A percentile compares a stretch with the other conserved stretches of the same genome.
Conservation (phyloP, 2,888 invertebrate species). For the Phyllotreta striolata region DNA sequence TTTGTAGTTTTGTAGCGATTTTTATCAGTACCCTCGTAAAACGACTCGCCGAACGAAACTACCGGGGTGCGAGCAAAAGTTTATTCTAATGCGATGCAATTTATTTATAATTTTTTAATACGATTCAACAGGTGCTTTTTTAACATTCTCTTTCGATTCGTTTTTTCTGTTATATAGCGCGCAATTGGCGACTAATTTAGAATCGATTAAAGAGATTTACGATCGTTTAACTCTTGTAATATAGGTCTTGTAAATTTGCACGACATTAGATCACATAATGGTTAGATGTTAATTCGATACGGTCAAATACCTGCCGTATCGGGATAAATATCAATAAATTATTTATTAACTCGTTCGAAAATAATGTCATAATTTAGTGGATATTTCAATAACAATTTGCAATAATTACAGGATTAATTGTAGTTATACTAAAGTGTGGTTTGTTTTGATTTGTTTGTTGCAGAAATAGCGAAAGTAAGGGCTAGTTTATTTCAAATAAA, state of each 20-base stretch:
- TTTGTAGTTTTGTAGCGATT: no score
- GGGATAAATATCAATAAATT: no score
- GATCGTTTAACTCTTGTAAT: background rate
- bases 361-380: no score
- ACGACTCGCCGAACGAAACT: no score
- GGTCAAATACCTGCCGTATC: background rate
- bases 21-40: no score
- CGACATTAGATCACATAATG: conserved; percentile 1
- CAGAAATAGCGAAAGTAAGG: conserved; percentile 98
- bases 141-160: conserved; percentile 3
- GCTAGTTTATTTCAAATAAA: conserved; percentile 99
- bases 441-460: conserved; percentile 61
- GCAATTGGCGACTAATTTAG: conserved; percentile 12
- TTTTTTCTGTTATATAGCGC: no score
- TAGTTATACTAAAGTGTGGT: background rate
- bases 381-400: no score
- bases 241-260: background rate
- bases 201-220: conserved; percentile 6
- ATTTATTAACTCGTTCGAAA: no score
- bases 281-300: background rate
- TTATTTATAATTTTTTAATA: no score
- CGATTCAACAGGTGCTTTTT: no score
- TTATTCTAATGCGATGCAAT: no score
- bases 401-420: background rate
- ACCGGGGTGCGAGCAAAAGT: no score